Evolutionary conservation across 2,113 vertebrate species (phyloP).

Genomic region (Hippocampus zosterae): DNA sequence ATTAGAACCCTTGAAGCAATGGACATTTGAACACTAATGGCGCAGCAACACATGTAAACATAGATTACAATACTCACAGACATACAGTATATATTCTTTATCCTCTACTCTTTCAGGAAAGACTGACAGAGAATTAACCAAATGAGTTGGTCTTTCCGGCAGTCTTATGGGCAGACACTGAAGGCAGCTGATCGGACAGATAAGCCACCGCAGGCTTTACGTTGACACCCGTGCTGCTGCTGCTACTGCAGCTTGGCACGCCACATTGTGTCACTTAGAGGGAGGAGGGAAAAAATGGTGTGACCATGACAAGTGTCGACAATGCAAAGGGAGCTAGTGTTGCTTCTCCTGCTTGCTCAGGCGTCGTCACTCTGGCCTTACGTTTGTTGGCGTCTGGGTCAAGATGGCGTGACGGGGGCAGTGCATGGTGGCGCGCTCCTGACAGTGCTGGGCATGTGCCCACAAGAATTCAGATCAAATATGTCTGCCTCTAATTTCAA

Average conservation of each 20-base stretch:
- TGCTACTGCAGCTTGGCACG: background rate
- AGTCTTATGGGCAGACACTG: slow-evolving; percentile 10
- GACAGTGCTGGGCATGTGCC: background rate
- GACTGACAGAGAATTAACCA: background rate
- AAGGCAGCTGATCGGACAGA: background rate
- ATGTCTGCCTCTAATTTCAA: background rate
- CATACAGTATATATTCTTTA: too few species aligned
- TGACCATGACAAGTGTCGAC: slow-evolving; percentile 43
- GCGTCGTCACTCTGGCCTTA: slow-evolving; percentile 31
- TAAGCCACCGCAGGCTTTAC: slow-evolving; percentile 1
- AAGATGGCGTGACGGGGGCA: slow-evolving; percentile 19
- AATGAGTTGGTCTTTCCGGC: background rate
- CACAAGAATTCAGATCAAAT: background rate
- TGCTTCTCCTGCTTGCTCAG: slow-evolving; percentile 22
- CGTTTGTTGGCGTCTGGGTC: slow-evolving; percentile 39
- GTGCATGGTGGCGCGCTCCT: slow-evolving; percentile 4
- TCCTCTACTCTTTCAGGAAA: too few species aligned
- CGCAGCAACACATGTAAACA: too few species aligned
- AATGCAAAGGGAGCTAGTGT: slow-evolving; percentile 1
- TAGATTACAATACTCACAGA: too few species aligned
- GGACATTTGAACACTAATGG: too few species aligned
- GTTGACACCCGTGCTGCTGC: slow-evolving; percentile 9
- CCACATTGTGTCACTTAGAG: slow-evolving; percentile 10
- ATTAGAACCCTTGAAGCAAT: too few species aligned
- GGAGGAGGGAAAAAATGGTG: background rate